Evolutionary conservation across 2,113 vertebrate genomes (phyloP), one percentile per base, ranked within the genome.

Genomic region (Rhynchopsitta pachyrhyncha): DNA sequence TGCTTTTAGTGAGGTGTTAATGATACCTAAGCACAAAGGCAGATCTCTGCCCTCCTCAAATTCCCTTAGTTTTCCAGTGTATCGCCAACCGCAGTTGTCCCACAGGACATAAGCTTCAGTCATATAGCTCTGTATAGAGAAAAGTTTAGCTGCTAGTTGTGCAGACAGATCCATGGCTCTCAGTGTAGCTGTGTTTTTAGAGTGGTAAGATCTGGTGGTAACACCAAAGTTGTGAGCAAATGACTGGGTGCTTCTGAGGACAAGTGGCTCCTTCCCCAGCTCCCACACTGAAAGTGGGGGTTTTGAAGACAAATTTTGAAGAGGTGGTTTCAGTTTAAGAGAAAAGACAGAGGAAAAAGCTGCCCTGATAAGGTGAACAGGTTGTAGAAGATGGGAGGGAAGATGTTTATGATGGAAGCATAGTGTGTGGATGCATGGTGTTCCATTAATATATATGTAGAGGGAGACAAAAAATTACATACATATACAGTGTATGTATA

Each of bases 181-280:
- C 3, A 2, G 6, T 13, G 7, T 4, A 28, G 28, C 35, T 18
- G 53, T 2, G 1, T 23, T 7, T 13, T 12, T 73, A 46, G 16
- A 22, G 17, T 5, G 2, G 2, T 69, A 31, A 23, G n/a, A 15
- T n/a, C 35, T n/a, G 11, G 6, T 57, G 37, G 8, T 15, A 74
- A 33, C 46, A 17, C n/a, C 31, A 6, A 64, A 20, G 8, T 14
- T 63, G 46, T 39, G 10, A 23, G 22, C 27, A 39, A 13, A 33
- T 35, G 13, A 29, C 23, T 39, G 24, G 3, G 15, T 22, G 16
- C 12, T 89, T 44, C n/a, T 59, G 47, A 35, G 24, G 20, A 31
- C 10, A 25, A 41, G 17, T 19, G 59, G 44, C 10, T 70, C 9
- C 66, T 75, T 82, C 10, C 41, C 10, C 14, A 10, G 33, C 41